Conservation (phyloP, 1,140 invertebrate genomes). For the Polypedilum vanderplanki region DNA sequence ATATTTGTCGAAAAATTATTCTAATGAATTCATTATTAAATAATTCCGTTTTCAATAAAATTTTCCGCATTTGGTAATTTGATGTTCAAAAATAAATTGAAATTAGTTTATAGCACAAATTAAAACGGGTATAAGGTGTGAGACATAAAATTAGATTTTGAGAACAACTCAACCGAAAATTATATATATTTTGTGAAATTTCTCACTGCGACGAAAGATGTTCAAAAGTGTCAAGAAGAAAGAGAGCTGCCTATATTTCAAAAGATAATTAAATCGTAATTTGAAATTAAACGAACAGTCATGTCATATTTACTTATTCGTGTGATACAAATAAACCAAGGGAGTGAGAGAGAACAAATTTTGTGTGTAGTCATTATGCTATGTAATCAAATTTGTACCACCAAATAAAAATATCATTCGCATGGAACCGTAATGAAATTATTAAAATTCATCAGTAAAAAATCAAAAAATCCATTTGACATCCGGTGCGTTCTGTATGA, state of each 20-base stretch:
- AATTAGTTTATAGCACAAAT: constrained; percentile 2
- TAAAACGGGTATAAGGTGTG: background rate
- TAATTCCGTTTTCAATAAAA: constrained; percentile 13
- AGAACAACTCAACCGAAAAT: constrained; percentile 3
- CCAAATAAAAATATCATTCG: background rate
- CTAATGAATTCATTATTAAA: background rate
- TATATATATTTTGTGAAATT: background rate
- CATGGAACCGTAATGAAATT: constrained; percentile 21
- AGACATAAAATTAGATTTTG: constrained; percentile 1
- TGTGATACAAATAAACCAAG: background rate
- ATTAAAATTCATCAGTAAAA: constrained; percentile 2
- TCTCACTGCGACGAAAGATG: background rate
- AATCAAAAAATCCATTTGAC: background rate
- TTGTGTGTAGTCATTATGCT: background rate
- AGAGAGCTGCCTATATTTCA: background rate
- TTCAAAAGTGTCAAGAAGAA: background rate
- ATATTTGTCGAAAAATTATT: too few relatives aligned
- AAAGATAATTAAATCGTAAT: constrained; percentile 7
- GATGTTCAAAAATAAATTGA: background rate
- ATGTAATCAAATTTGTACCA: constrained; percentile 14
- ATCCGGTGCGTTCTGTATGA: background rate
- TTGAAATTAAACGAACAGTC: background rate
- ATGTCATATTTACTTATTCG: constrained; percentile 3
- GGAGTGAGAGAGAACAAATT: background rate
- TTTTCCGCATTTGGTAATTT: background rate